phyloP scores from a whole-genome alignment of 1,140 invertebrate genomes.

The Listronotus oregonensis region DNA sequence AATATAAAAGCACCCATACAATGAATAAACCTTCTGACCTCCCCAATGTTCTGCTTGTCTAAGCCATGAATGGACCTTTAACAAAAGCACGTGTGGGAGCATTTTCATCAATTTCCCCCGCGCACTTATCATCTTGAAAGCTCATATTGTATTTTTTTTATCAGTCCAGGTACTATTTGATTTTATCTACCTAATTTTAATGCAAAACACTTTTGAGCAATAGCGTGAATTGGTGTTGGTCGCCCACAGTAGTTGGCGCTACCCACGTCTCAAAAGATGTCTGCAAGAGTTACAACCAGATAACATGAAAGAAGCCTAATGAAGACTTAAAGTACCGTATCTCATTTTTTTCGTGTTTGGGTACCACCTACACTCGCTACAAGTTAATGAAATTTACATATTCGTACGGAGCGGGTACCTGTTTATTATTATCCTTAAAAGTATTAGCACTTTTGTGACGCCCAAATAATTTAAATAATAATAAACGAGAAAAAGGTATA shows the following conservation, averaged over 20 bases:
- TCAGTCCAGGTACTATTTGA: slow-evolving; percentile 11
- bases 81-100: no score
- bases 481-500: background rate
- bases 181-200: slow-evolving; percentile 24
- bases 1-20: no score
- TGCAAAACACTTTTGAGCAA: slow-evolving; percentile 28
- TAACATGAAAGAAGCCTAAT: slow-evolving; percentile 40
- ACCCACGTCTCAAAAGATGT: slow-evolving; percentile 24
- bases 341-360: slow-evolving; percentile 29
- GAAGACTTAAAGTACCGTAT: slow-evolving; percentile 40
- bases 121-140: no score
- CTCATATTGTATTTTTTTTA: background rate
- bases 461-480: slow-evolving; percentile 15
- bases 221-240: slow-evolving; percentile 31
- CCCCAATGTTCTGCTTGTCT: no score
- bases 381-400: slow-evolving; percentile 35
- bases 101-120: no score
- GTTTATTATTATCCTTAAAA: slow-evolving; percentile 21
- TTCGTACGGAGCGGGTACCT: slow-evolving; percentile 16
- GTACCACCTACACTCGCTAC: slow-evolving; percentile 15
- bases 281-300: slow-evolving; percentile 37
- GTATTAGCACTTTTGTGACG: slow-evolving; percentile 28
- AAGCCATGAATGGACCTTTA: no score
- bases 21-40: no score
- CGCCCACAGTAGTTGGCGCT: slow-evolving; percentile 33